Base-by-base conservation (phyloP, 2,113 vertebrate species). In the Cervus canadensis region DNA sequence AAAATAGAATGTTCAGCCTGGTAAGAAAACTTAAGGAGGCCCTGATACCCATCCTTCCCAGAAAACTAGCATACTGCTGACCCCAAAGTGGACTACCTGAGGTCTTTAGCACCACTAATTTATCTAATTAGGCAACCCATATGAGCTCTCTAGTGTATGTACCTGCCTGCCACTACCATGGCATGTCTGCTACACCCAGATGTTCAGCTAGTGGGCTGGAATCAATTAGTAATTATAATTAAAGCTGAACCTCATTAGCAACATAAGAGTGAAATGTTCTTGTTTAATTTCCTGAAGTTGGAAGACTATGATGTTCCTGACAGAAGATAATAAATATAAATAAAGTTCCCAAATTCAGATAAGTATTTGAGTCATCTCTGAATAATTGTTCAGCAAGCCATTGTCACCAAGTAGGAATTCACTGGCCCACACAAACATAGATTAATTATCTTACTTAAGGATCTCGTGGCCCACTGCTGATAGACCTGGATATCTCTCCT, bases 281-380 rank as follows among this genome's bases (percentile, higher is more conserved):
- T 91, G 11, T 86, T 97, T 93, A 95, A 94, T 97, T 97, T 97
- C 91, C 91, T 97, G 54, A 98, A 85, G 59, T 54, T 92, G 36
- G 74, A 33, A 96, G 54, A 87, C 16, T 67, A 67, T 90, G 85
- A 60, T 30, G n/a, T 85, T 91, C 62, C n/a, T 62, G n/a, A 92
- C 40, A 85, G 67, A 97, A 81, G 71, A 95, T 83, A 94, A 97
- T 83, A 96, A 92, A 95, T 71, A 95, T 30, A 95, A 92, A 87
- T 45, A 97, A 92, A 85, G 6, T 83, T 94, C 45, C 81, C 25
- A 92, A 94, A 45, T 60, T 85, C 78, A 23, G 28, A 48, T 45
- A 8, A 82, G 15, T 59, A 84, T 94, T 92, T 96, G 88, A 94
- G 21, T 82, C 48, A 84, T 14, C 81, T 45, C 59, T 36, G 90